phyloP scores from a whole-genome alignment of 2,888 invertebrate species.

The Podabrus alpinus region DNA sequence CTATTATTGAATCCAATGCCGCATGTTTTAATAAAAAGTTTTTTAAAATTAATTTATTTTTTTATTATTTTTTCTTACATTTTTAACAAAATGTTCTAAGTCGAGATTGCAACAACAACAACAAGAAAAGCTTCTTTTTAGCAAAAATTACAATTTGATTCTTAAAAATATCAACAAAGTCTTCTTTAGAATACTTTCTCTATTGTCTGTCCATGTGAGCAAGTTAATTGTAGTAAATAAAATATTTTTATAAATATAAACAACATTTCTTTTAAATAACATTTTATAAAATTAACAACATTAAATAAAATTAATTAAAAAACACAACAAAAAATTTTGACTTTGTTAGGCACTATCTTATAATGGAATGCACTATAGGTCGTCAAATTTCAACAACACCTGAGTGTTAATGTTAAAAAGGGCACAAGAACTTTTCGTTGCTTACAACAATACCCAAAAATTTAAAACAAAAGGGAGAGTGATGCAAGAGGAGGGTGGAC shows the following conservation, averaged over 20 bases:
- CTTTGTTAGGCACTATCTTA: background rate
- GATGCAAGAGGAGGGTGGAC: background rate
- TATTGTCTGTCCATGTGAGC: background rate
- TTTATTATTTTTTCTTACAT: slow-evolving; percentile 17
- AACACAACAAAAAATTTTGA: background rate
- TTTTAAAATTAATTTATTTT: background rate
- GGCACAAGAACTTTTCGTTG: slow-evolving; percentile 8
- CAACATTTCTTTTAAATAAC: background rate
- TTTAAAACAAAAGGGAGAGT: background rate
- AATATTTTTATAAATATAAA: background rate
- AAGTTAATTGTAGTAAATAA: background rate
- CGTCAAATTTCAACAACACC: background rate
- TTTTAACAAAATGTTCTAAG: slow-evolving; percentile 11
- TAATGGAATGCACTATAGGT: background rate
- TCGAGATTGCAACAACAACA: background rate
- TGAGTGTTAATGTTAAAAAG: background rate
- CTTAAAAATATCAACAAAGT: background rate
- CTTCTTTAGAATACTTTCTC: background rate
- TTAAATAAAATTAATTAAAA: background rate
- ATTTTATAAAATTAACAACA: background rate
- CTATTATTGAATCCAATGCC: background rate
- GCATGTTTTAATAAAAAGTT: background rate
- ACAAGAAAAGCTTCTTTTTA: background rate
- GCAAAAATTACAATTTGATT: background rate
- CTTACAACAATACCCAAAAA: background rate